Base-by-base conservation (phyloP, 2,888 invertebrate genomes). In the Melinaea marsaeus region DNA sequence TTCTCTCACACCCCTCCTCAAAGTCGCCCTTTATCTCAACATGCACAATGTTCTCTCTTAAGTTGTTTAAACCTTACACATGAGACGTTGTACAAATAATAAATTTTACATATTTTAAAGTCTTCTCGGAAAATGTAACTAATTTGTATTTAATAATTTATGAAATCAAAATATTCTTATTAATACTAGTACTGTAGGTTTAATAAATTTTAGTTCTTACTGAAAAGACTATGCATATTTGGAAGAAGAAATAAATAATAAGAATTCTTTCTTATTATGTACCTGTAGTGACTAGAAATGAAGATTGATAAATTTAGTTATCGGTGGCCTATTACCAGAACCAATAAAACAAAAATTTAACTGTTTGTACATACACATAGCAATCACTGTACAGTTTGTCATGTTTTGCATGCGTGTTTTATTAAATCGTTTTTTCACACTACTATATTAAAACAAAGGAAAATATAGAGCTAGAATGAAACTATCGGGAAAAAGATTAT, bases 1-100 rank as follows among this genome's bases (percentile, higher is more conserved):
- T 75, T 69, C 61, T 60, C 69, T 57, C 66, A 68, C 74, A 70
- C 67, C 65, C 70, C 61, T 63, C 66, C 64, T 65, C 67, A 68
- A 65, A 63, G 56, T 64, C 63, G 55, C 57, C 62, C 64, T 73
- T 74, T 74, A 74, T 75, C 75, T 74, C 61, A 69, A 71, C 71
- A 66, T 70, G 63, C 69, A 72, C 73, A 72, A 72, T 71, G 68
- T 69, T 71, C 69, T 62, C 61, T 63, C 67, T 71, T 68, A 67
- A 65, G 65, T 67, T 61, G 60, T 59, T 61, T 60, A 57, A 63
- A 63, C 54, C 66, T 63, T 59, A 47, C 65, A 68, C 58, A 66
- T 59, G 48, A 56, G 51, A 60, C 61, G 62, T 54, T 63, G 63
- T 62, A 62, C 58, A 66, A 64, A 61, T 60, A 60, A 54, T 62